These are phyloP conservation scores for Sycophila sp. DNA, from an alignment of 1,140 invertebrate genomes.

Conservation along the genomic window DNA sequence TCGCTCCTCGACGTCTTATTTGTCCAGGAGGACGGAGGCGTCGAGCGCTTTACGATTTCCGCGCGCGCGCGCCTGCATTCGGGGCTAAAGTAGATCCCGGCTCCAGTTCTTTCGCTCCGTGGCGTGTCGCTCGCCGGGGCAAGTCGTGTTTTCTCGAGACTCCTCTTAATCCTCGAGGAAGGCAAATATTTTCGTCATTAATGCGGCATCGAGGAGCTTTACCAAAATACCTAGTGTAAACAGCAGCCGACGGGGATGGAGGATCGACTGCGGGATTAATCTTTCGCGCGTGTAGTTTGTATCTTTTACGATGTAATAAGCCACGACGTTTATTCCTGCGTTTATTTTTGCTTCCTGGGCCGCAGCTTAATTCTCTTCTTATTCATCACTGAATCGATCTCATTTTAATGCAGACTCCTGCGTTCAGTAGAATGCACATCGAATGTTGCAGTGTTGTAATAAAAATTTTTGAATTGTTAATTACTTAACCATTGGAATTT, in stretches of 20 bases:
- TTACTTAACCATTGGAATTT: too few species aligned
- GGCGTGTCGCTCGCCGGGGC: background rate
- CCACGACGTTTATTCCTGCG: too few species aligned
- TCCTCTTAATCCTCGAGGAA: background rate
- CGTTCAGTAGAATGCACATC: too few species aligned
- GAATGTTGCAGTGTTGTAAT: too few species aligned
- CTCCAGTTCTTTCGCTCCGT: too few species aligned
- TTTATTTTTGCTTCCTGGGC: too few species aligned
- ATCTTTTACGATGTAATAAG: background rate
- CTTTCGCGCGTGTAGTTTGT: background rate
- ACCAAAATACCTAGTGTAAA: slow-evolving; percentile 9
- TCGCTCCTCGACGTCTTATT: slow-evolving; percentile 54
- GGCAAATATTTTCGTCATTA: slow-evolving; percentile 21
- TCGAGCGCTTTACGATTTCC: slow-evolving; percentile 65
- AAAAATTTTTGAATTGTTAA: too few species aligned
- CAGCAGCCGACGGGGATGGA: background rate
- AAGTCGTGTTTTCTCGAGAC: slow-evolving; percentile 8
- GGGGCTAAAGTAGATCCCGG: background rate
- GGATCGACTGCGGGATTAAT: background rate
- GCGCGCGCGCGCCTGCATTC: slow-evolving; percentile 26
- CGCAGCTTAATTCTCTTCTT: too few species aligned
- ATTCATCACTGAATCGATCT: too few species aligned
- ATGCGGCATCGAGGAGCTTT: background rate
- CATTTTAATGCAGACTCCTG: too few species aligned
- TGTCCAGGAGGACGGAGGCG: slow-evolving; percentile 62